Base-by-base conservation (phyloP, 2,888 invertebrate species). In the Tromatobia lineatoria region DNA sequence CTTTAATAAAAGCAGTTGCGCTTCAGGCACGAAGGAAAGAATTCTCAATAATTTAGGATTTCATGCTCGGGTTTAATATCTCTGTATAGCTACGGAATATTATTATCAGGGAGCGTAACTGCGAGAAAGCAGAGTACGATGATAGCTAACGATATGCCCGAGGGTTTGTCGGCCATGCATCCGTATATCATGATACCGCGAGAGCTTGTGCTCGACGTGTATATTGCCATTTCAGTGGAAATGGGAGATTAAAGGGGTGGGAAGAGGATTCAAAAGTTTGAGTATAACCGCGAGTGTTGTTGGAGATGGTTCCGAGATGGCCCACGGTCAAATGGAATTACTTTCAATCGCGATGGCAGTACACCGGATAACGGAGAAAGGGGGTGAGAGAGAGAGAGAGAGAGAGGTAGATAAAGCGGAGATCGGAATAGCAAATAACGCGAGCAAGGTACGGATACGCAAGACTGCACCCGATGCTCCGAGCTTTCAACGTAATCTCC, bases 311-410 rank as follows among this genome's bases (percentile, higher is more conserved):
- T 80, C 71, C 47, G 29, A 67, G 57, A 74, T n/a, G 83, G 81
- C 83, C 83, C 74, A 81, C 76, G 83, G 83, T 81, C 83, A 77
- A 81, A 77, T 78, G 77, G 59, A 83, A 85, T 80, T 83, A 80
- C 77, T 85, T 85, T 80, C 61, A 83, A 85, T 83, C 71, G 75
- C 25, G 38, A 80, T 47, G 66, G 7, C 15, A 45, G 34, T 38
- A 23, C 59, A 23, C 38, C 25, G 34, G 38, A 42, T 4, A 61
- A 13, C 25, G 4, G 57, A 25, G 57, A 20, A 20, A 54, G 54
- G n/a, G n/a, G n/a, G n/a, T n/a, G n/a, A 23, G 54, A 20, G 52
- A 18, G 18, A 18, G 45, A n/a, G 57, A 50, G 23, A 11, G 18
- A 38, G 29, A 45, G 45, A 29, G 47, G 29, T 29, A 4, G 29